These are phyloP conservation scores for Holothuria scabra DNA, from an alignment of 53 echinoderm and acorn worm genomes.

Conservation along the genomic window DNA sequence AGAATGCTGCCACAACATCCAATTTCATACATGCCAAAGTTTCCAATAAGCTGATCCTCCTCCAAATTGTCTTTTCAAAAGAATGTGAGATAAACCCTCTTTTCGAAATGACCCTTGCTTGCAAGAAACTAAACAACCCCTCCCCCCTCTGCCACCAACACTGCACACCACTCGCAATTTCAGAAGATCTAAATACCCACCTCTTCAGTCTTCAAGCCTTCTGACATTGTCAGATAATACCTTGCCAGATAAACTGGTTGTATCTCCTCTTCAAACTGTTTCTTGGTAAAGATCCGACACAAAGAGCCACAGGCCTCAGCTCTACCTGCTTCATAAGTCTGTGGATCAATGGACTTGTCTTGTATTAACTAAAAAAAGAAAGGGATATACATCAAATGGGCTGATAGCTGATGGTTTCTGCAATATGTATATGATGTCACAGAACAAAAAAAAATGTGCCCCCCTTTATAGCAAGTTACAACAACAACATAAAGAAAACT, in stretches of 20 bases:
- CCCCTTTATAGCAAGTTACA: too few relatives aligned
- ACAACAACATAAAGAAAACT: too few relatives aligned
- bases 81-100: too few relatives aligned
- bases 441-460: not conserved
- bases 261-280: constrained; percentile 87
- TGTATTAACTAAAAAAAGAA: constrained; percentile 4
- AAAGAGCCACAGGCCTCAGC: constrained; percentile 95
- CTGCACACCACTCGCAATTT: not conserved
- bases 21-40: too few relatives aligned
- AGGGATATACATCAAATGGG: not conserved
- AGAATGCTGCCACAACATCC: too few relatives aligned
- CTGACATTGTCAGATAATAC: constrained; percentile 83
- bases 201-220: constrained; percentile 85
- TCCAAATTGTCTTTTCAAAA: too few relatives aligned
- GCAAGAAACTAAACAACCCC: not conserved
- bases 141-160: not conserved
- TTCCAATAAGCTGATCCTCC: too few relatives aligned
- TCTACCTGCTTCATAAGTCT: constrained; percentile 93
- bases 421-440: not conserved
- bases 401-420: not conserved
- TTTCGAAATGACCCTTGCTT: too few relatives aligned
- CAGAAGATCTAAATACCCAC: constrained; percentile 21
- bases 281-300: constrained; percentile 89
- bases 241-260: constrained; percentile 86
- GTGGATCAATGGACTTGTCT: constrained; percentile 57